A percentile compares a stretch with the other conserved stretches of the same genome.
Conservation (phyloP, 2,113 vertebrate species). For the Strix aluco region DNA sequence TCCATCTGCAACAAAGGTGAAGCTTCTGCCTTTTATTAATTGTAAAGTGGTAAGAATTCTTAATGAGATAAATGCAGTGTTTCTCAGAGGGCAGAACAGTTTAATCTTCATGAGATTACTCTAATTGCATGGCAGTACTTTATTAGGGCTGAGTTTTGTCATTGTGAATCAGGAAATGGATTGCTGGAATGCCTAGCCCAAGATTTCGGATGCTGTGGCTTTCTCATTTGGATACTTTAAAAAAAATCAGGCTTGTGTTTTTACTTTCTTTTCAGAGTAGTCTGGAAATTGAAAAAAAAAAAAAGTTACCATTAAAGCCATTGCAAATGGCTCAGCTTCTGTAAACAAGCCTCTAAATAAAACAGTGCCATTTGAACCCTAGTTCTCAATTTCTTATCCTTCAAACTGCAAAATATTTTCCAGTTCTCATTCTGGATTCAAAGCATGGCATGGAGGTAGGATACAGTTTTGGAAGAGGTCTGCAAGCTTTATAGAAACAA, state of each 20-base stretch:
- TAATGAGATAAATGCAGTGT: constrained; percentile 9
- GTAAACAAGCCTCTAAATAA: not conserved
- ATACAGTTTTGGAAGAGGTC: not conserved
- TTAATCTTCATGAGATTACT: not conserved
- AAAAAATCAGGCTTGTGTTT: not conserved
- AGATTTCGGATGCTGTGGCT: not conserved
- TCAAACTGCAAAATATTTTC: not conserved
- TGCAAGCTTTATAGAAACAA: not conserved
- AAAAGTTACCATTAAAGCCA: not conserved
- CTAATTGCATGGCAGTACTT: not conserved
- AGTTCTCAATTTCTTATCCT: not conserved
- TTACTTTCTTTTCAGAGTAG: not conserved
- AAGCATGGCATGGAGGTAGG: not conserved
- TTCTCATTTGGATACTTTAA: not conserved
- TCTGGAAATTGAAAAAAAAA: not conserved
- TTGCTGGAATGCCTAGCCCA: not conserved
- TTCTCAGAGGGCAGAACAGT: not conserved
- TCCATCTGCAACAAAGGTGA: not conserved
- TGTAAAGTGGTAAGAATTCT: not conserved
- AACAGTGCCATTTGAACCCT: not conserved
- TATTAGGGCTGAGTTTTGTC: not conserved
- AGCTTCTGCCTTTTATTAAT: not conserved
- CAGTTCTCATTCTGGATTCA: not conserved
- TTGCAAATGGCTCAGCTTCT: not conserved
- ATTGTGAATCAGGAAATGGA: not conserved